A percentile compares a stretch with the other conserved stretches of the same genome.
These are phyloP conservation scores for Muschampia staudingeri DNA, from an alignment of 2,888 invertebrate species.

Conservation along the genomic window DNA sequence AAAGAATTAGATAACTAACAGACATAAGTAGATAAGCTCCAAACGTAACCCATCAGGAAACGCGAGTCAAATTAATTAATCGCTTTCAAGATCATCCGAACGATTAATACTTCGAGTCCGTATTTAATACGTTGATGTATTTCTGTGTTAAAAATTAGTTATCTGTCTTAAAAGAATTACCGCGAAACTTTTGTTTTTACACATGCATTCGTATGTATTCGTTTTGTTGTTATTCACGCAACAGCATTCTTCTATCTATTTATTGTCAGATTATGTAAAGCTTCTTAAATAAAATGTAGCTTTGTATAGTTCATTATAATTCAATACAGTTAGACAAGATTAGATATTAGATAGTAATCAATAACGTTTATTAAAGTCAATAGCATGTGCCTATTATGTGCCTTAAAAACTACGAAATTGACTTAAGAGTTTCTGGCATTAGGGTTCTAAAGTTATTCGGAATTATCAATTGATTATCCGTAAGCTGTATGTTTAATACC, in stretches of 20 bases:
- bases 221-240: slow-evolving; percentile 8
- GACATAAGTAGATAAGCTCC: background rate
- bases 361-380: no score
- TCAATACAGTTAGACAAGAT: no score
- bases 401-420: no score
- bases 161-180: slow-evolving; percentile 1
- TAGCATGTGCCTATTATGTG: no score
- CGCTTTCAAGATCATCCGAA: slow-evolving; percentile 21
- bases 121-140: background rate
- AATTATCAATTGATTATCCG: no score
- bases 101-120: background rate
- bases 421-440: no score
- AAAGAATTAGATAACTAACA: background rate
- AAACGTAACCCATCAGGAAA: background rate
- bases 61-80: background rate
- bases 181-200: background rate
- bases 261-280: background rate
- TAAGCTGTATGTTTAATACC: no score
- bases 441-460: no score
- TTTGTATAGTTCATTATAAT: no score
- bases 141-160: background rate
- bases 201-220: background rate
- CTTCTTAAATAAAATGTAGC: background rate
- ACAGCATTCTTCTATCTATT: background rate
- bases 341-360: no score